Evolutionary conservation across 2,113 vertebrate genomes (phyloP), one percentile per base, ranked within the genome.

Genomic region (Solea solea): DNA sequence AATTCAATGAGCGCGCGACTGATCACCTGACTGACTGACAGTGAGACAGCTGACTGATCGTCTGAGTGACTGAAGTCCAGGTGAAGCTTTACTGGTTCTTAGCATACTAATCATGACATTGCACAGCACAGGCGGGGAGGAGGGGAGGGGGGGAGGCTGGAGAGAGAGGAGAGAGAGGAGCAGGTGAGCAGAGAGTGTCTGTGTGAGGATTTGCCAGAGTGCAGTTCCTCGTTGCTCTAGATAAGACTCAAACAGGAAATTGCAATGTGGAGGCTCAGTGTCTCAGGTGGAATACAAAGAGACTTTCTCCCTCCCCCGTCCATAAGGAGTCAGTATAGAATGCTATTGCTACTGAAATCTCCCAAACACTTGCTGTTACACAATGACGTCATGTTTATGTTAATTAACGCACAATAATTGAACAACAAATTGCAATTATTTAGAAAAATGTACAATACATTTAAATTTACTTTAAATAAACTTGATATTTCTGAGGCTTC

Each of bases 211-310:
- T 78, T 28, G 25, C 56, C 78, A 81, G 74, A 79, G 72, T 76
- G 80, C 66, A 75, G 73, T 69, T 88, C 70, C 84, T 82, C 74
- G 80, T 77, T 59, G 63, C 58, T 81, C 60, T 2, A 82, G 86
- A 92, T 90, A 89, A 90, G 82, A 76, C 85, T 90, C 65, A 64
- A 80, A 85, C 74, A 84, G 85, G 87, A 91, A 93, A 90, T 89
- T 88, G 85, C 80, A 86, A 85, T 74, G 84, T 86, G 81, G 78
- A 74, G 78, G 56, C 71, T 61, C 48, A 57, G 62, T 67, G 79
- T 74, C 68, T 78, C 64, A 78, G 81, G 77, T 88, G 72, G 87
- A 91, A 92, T 91, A 88, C 82, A 82, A 85, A 89, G 61, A 81
- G 65, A 62, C 55, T 53, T 9, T 63, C n/a, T 34, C 69, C 25